Base-by-base conservation (phyloP, 2,888 invertebrate genomes). In the Hypolimnas misippus region DNA sequence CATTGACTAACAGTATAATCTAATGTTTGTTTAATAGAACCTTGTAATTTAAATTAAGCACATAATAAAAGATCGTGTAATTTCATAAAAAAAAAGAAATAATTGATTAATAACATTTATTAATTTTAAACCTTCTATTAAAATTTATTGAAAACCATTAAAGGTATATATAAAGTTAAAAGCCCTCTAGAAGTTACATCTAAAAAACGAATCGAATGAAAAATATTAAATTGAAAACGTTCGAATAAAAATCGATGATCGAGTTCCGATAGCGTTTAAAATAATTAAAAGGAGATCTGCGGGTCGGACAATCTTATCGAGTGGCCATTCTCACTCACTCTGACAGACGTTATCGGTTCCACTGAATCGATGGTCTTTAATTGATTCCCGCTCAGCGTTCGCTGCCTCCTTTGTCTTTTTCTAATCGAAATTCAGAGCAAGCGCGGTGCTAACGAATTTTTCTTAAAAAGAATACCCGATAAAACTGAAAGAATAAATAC, bases 291-390 rank as follows among this genome's bases (percentile, higher is more conserved):
- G 68, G 70, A 71, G 63, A 72, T 73, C 68, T 65, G 64, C 61
- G 77, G 70, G 69, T 66, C 66, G 58, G 61, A 70, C 84, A 88
- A 86, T 88, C 86, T 84, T 76, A 76, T 74, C 75, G 62, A 67
- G 68, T 84, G 67, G 71, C 75, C 75, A 72, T 76, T 79, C 76
- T 77, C 83, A 75, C 70, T 65, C 69, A 60, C 64, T 49, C 66
- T 71, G 72, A 70, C 68, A 67, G 75, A 71, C 75, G 72, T 82
- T 89, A 91, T 91, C 91, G 84, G 65, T 55, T 55, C 62, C 65
- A 67, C 66, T 76, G 77, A 82, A 91, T 90, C 90, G 85, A 91
- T 87, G 87, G 86, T 79, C 85, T 87, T 90, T 92, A 91, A 91
- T 91, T 91, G 91, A 90, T 90, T 90, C 84, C 78, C 84, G 75